Evolutionary conservation across 53 echinoderm and acorn worm species (phyloP).

Genomic region (Paelopatides confundens): DNA sequence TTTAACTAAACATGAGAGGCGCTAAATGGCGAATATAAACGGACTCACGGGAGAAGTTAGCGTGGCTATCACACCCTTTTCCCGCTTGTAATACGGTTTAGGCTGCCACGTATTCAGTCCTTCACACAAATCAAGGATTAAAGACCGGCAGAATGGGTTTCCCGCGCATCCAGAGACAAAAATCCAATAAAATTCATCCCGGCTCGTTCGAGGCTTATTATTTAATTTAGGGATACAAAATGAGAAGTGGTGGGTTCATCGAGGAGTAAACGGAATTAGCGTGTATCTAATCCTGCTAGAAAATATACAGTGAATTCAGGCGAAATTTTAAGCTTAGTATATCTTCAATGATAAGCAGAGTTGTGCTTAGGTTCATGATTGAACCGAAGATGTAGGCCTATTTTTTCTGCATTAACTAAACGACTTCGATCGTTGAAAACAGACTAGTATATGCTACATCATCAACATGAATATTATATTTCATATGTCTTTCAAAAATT

Average conservation of each 20-base stretch:
- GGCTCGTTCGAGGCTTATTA: conserved; percentile 48
- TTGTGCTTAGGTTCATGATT: no score
- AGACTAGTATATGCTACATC: no score
- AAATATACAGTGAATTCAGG: not conserved
- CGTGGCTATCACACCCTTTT: conserved; percentile 42
- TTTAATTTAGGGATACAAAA: conserved; percentile 39
- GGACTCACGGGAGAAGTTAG: conserved; percentile 44
- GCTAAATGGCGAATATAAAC: conserved; percentile 46
- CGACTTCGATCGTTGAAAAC: no score
- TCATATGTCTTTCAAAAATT: no score
- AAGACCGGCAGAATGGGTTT: conserved; percentile 37
- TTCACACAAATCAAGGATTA: conserved; percentile 54
- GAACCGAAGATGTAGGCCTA: no score
- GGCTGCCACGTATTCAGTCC: conserved; percentile 42
- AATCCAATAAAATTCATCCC: conserved; percentile 29
- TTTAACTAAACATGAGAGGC: conserved; percentile 46
- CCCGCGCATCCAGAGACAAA: conserved; percentile 34
- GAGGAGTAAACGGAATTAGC: conserved; percentile 31
- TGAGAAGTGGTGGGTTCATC: conserved; percentile 32
- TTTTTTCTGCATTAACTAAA: no score
- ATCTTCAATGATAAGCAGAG: no score
- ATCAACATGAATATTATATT: no score
- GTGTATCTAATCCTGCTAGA: conserved; percentile 17
- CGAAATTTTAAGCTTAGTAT: not conserved
- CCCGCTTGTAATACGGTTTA: conserved; percentile 40